Evolutionary conservation across 2,113 vertebrate genomes (phyloP), one percentile per base, ranked within the genome.

Genomic region (Sphaerodactylus townsendi): DNA sequence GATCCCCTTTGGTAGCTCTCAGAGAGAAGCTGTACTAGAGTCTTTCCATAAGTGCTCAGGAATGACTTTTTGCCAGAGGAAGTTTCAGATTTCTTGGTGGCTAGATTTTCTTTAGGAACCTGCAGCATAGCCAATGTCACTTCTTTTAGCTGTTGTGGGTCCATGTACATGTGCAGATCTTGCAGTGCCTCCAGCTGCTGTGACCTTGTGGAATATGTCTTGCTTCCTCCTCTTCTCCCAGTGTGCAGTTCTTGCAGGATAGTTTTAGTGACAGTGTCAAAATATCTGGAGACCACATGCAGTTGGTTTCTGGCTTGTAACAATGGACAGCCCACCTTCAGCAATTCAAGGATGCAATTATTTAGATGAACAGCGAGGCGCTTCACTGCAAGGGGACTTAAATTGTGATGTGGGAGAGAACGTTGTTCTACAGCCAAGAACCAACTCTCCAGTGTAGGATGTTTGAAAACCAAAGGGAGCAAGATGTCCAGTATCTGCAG

Each of bases 371-470:
- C 82, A 0, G 97, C 97, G 30, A 99, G 91, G 0, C 93, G 94
- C 89, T 97, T 98, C 41, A 97, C 95, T 0, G 92, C 90, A 72
- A 97, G 62, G 0, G 97, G 97, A 85, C 97, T 97, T 86, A 99
- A 95, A 8, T 79, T 89, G 79, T 98, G 96, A 0, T 95, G 92
- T 2, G 98, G 98, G 5, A 97, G 44, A 7, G 93, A 89, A 82
- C 88, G 92, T 56, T 90, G 92, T 70, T 99, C 97, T 94, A 97
- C 79, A 79, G 98, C 97, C 92, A 99, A 94, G 91, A 97, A 99
- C 98, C 98, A 99, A 92, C 94, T 96, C 89, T 97, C 95, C 92
- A 99, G 46, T 0, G 92, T 96, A 2, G 98, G 97, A 73, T 99
- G 97, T 62, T 94, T 96, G 87, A 99, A 97, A 94, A 98, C 72